A percentile compares a stretch with the other conserved stretches of the same genome.
Evolutionary conservation across 2,888 invertebrate genomes (phyloP).

Genomic region (Drosophila peninsularis): DNA sequence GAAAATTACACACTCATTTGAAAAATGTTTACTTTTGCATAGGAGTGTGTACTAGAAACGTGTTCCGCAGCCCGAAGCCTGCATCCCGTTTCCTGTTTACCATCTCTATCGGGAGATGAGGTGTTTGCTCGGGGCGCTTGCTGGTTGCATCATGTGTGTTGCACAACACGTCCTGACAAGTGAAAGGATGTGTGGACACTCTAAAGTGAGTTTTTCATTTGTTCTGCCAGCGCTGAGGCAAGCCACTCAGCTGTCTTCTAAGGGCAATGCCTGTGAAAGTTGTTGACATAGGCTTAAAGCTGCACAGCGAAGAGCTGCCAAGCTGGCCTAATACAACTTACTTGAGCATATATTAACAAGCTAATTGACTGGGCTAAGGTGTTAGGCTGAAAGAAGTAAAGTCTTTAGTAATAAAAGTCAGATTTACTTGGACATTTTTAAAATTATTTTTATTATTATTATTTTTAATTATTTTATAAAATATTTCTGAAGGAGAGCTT

Average conservation of each 20-base stretch:
- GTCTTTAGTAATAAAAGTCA: no score
- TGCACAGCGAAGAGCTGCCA: background rate
- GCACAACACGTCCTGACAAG: constrained; percentile 58
- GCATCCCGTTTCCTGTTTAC: constrained; percentile 73
- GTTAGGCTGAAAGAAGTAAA: background rate
- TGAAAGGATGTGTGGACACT: constrained; percentile 62
- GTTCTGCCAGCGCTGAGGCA: constrained; percentile 10
- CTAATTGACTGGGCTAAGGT: background rate
- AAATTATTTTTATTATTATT: no score
- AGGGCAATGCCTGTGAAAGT: constrained; percentile 43
- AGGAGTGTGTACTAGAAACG: constrained; percentile 43
- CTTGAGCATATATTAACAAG: background rate
- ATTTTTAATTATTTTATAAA: background rate
- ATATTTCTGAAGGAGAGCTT: background rate
- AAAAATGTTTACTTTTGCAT: constrained; percentile 71
- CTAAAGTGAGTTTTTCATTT: constrained; percentile 18
- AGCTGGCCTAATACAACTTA: background rate
- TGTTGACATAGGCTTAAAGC: constrained; percentile 41
- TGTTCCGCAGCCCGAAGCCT: constrained; percentile 55
- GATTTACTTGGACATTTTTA: no score
- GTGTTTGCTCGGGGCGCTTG: constrained; percentile 60
- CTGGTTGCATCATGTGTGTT: constrained; percentile 35
- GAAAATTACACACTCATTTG: constrained; percentile 77
- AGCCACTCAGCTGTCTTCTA: constrained; percentile 18
- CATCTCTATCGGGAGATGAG: constrained; percentile 32